Evolutionary conservation across 2,888 invertebrate genomes (phyloP), one percentile per base, ranked within the genome.

Genomic region (Leptinotarsa rubiginosa): DNA sequence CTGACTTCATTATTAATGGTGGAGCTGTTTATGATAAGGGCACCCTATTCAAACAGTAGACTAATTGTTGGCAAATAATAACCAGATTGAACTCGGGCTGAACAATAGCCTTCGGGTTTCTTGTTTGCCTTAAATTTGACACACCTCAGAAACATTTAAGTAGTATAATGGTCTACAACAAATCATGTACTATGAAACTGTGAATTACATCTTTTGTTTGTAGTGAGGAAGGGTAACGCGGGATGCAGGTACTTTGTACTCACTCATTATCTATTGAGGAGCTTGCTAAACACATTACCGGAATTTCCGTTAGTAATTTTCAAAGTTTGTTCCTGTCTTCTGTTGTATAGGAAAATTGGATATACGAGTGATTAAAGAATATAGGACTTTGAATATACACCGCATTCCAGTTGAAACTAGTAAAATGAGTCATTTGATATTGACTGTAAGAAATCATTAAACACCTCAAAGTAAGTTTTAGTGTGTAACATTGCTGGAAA

Each of bases 41-140:
- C 41, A 20, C 68, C 68, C 64, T 66, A 62, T 74, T 68, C 68
- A 47, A 25, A 72, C 47, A 62, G 65, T 64, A 20, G 65, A 64
- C 69, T 75, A 75, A 75, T 75, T 75, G 72, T 69, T 69, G 25
- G 65, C 68, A 65, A 75, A 56, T 73, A 70, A 73, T 73, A 72
- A 69, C 56, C 65, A 49, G 73, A 50, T 73, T 52, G 54, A 68
- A 66, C 70, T 66, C 12, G 47, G 15, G 62, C 15, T 47, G 31
- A 72, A 75, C 72, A 72, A 72, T 68, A 66, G 68, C 49, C 54
- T 68, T 50, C 62, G 49, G 59, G 18, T 65, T 41, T 56, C 62
- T 70, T 64, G 62, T 64, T 56, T 41, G 64, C 22, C 41, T 64
- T 15, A 49, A 64, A 66, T 75, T 72, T 64, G 69, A 72, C 69